Conservation (phyloP, 1,140 invertebrate species). For the Bombus terrestris region DNA sequence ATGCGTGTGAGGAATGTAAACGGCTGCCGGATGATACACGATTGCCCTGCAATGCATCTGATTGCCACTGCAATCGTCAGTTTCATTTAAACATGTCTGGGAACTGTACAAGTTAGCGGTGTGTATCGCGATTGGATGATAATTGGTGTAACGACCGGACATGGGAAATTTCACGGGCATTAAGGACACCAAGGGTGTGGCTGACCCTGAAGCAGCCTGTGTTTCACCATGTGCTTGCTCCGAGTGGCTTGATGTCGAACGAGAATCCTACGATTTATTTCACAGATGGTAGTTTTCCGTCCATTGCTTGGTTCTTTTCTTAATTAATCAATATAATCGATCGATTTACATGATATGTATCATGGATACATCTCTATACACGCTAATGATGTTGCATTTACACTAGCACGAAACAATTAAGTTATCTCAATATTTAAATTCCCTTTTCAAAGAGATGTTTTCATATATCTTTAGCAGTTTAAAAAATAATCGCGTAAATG, state of each 20-base stretch:
- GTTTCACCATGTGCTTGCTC: conserved; percentile 74
- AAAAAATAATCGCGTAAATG: neutral
- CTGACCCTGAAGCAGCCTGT: conserved; percentile 65
- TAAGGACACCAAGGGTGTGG: conserved; percentile 73
- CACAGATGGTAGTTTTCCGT: conserved; percentile 31
- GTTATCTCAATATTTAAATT: neutral
- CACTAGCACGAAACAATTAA: neutral
- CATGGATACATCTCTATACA: neutral
- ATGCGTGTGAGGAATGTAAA: conserved; percentile 74
- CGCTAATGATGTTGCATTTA: neutral
- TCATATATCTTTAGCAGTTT: neutral
- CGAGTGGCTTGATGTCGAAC: conserved; percentile 79
- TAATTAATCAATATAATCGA: conserved; percentile 5
- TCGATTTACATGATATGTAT: neutral
- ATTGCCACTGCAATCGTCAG: conserved; percentile 65
- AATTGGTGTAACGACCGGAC: conserved; percentile 74
- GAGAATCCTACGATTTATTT: conserved; percentile 77
- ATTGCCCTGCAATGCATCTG: conserved; percentile 76
- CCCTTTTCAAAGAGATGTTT: neutral
- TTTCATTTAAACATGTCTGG: conserved; percentile 69
- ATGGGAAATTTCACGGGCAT: conserved; percentile 79
- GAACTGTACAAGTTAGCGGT: conserved; percentile 64
- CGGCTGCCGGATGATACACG: conserved; percentile 74
- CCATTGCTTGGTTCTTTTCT: neutral
- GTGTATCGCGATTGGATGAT: conserved; percentile 74